phyloP scores from a whole-genome alignment of 2,113 vertebrate genomes.

The Syngnathoides biaculeatus region DNA sequence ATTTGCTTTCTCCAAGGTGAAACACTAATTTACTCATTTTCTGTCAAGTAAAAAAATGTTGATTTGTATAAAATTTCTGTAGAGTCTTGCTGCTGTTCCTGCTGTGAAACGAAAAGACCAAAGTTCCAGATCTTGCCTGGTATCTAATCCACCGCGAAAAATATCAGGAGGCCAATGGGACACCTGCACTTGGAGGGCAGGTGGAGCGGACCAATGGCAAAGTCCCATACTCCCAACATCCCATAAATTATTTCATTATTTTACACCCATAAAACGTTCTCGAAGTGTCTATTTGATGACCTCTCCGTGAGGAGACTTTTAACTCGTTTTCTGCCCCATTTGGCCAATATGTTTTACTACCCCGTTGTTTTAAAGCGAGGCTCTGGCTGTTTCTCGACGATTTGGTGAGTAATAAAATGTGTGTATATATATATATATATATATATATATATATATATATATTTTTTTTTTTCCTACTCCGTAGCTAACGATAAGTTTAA shows the following conservation, averaged over 20 bases:
- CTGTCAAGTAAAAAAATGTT: too few species aligned
- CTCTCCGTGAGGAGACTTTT: background rate
- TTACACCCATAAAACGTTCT: background rate
- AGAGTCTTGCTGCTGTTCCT: too few species aligned
- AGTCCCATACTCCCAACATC: background rate
- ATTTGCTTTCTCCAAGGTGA: too few species aligned
- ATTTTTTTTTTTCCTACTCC: too few species aligned
- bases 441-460: too few species aligned
- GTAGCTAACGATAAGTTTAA: background rate
- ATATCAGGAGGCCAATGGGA: too few species aligned
- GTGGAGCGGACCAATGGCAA: background rate
- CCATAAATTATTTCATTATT: background rate
- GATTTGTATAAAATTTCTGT: too few species aligned
- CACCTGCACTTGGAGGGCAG: background rate
- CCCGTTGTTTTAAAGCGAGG: conserved; percentile 77
- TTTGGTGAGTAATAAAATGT: conserved; percentile 86
- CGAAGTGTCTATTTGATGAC: background rate
- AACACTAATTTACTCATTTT: too few species aligned
- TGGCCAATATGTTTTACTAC: conserved; percentile 80
- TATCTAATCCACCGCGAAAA: too few species aligned
- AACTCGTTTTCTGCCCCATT: background rate
- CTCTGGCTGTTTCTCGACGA: conserved; percentile 80
- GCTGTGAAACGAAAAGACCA: too few species aligned
- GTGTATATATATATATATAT: too few species aligned
- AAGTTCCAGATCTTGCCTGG: too few species aligned